Conservation (phyloP, 2,888 invertebrate species). For the Drosophila falleni region DNA sequence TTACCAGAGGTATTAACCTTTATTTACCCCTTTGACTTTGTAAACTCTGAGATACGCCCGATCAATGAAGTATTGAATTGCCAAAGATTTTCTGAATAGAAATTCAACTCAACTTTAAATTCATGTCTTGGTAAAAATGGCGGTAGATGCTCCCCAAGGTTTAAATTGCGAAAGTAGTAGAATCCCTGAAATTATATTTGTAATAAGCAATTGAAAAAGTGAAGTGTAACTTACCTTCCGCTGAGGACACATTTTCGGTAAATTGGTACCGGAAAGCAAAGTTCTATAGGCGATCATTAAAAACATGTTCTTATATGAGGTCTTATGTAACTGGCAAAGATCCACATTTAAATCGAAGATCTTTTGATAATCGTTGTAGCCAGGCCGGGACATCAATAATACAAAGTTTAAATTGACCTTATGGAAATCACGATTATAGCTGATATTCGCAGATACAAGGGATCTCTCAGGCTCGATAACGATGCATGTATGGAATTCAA, state of each 20-base stretch:
- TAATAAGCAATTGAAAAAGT: no score
- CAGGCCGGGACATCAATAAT: constrained; percentile 6
- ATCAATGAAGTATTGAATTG: neutral
- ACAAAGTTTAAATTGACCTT: constrained; percentile 25
- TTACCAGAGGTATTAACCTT: neutral
- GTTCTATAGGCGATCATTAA: constrained; percentile 29
- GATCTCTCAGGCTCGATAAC: constrained; percentile 29
- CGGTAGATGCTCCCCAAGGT: neutral
- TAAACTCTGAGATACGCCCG: neutral
- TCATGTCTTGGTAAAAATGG: constrained; percentile 5
- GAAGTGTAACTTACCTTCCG: neutral
- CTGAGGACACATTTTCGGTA: constrained; percentile 41
- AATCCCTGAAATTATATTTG: constrained; percentile 1
- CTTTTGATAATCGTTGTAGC: constrained; percentile 17
- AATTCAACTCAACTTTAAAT: constrained; percentile 10
- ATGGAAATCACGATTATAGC: constrained; percentile 10
- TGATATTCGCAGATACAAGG: constrained; percentile 29
- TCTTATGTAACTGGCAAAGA: constrained; percentile 37
- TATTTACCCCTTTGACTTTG: neutral
- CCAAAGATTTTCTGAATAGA: neutral
- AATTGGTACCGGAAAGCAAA: constrained; percentile 27
- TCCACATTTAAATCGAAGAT: constrained; percentile 41
- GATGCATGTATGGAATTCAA: constrained; percentile 30
- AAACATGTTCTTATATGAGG: constrained; percentile 27
- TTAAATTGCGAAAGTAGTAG: constrained; percentile 11